These are phyloP conservation scores for Pteropus rufus DNA, from an alignment of 2,797 vertebrate species.

Conservation along the genomic window DNA sequence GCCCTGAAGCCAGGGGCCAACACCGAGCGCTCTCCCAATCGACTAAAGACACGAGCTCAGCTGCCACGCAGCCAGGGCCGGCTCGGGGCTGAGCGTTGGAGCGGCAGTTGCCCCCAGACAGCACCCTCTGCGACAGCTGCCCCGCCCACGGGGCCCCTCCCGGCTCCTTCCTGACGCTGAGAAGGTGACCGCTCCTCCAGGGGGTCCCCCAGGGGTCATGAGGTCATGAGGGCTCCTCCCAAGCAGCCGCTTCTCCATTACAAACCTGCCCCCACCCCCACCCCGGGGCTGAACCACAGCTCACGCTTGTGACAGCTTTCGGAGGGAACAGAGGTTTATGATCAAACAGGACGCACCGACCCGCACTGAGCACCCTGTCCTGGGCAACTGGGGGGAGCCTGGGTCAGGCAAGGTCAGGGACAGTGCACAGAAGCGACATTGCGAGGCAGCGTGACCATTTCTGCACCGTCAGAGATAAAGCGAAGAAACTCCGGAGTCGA, in stretches of 20 bases:
- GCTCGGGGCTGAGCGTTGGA: too few relatives aligned
- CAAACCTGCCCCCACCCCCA: neutral
- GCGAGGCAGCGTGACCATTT: rapidly evolving
- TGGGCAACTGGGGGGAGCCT: neutral
- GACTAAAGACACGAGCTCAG: neutral
- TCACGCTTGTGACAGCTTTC: neutral
- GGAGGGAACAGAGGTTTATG: neutral
- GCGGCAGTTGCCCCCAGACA: neutral
- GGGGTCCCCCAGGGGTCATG: neutral
- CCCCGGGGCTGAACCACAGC: neutral
- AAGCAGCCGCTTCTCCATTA: rapidly evolving
- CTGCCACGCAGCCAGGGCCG: rapidly evolving
- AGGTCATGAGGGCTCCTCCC: neutral
- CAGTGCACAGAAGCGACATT: rapidly evolving
- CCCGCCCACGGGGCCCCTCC: too few relatives aligned
- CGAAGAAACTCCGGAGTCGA: neutral
- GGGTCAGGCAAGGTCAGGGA: neutral
- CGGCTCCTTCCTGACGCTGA: neutral
- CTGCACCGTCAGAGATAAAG: neutral
- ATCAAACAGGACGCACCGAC: neutral
- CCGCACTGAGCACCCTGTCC: neutral
- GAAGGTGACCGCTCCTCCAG: neutral
- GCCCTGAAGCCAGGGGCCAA: too few relatives aligned
- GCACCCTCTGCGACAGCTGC: too few relatives aligned
- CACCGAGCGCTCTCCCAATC: rapidly evolving